Conservation (phyloP, 2,113 vertebrate genomes). For the Cervus canadensis region DNA sequence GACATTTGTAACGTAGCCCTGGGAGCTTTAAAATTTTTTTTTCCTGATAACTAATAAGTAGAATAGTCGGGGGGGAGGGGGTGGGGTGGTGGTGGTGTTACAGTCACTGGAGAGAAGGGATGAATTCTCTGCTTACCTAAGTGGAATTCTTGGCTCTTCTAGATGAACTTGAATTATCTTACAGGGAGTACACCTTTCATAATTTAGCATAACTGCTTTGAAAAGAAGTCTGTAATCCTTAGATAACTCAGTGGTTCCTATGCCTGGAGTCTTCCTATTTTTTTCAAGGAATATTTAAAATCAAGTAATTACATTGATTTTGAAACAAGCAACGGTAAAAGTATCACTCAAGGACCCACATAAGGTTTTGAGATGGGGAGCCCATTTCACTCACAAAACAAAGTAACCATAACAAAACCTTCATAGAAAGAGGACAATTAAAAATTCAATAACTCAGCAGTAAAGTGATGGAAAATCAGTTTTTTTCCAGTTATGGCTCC, state of each 20-base stretch:
- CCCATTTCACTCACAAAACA: not conserved
- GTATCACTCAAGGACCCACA: not conserved
- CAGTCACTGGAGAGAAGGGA: not conserved
- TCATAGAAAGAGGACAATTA: not conserved
- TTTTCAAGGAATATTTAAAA: conserved; percentile 28
- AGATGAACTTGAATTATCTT: not conserved
- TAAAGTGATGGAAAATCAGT: not conserved
- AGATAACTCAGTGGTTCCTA: conserved; percentile 27
- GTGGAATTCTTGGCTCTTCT: not conserved
- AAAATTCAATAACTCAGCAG: not conserved
- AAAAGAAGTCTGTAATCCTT: conserved; percentile 32
- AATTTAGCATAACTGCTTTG: not conserved
- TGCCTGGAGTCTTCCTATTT: conserved; percentile 1
- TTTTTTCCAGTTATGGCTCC: not conserved
- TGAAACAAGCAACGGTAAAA: not conserved
- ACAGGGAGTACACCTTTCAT: not conserved
- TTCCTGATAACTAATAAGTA: not conserved
- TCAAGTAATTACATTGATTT: conserved; percentile 35
- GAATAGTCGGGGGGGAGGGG: not conserved
- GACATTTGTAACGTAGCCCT: conserved; percentile 30
- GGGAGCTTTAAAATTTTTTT: not conserved
- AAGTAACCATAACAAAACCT: not conserved
- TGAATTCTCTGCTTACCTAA: not conserved
- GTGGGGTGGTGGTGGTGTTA: not conserved
- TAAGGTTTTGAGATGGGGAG: not conserved